phyloP scores from a whole-genome alignment of 2,888 invertebrate species.

The Brenthis hecate region DNA sequence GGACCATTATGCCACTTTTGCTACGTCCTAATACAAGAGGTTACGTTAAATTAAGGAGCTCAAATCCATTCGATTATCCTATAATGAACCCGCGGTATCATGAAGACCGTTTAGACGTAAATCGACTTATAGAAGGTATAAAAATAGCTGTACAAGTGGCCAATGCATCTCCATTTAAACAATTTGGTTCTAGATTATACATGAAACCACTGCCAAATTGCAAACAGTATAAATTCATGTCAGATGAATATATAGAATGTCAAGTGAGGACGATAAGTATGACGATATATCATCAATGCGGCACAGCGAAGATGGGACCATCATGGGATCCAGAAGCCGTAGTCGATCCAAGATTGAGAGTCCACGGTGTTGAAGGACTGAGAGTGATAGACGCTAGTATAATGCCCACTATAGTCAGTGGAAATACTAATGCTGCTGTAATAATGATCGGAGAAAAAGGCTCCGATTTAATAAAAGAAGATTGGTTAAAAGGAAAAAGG shows the following conservation, averaged over 20 bases:
- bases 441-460: constrained; percentile 96
- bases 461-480: constrained; percentile 91
- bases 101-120: constrained; percentile 89
- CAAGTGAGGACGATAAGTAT: constrained; percentile 92
- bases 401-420: constrained; percentile 94
- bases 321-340: constrained; percentile 89
- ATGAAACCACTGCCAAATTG: constrained; percentile 90
- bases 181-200: constrained; percentile 90
- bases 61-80: constrained; percentile 93
- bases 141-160: constrained; percentile 88
- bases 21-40: constrained; percentile 91
- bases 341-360: constrained; percentile 89
- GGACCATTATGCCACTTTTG: constrained; percentile 93
- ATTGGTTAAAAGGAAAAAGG: constrained; percentile 84
- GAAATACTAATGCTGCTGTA: constrained; percentile 95
- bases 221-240: constrained; percentile 86
- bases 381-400: constrained; percentile 93
- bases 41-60: constrained; percentile 87
- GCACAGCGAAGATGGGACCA: constrained; percentile 95
- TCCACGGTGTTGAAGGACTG: constrained; percentile 89
- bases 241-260: constrained; percentile 93
- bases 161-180: constrained; percentile 89
- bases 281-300: constrained; percentile 95
- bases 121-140: constrained; percentile 91
- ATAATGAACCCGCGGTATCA: constrained; percentile 96